phyloP scores from a whole-genome alignment of 2,797 vertebrate species.

The Chrosomus eos region DNA sequence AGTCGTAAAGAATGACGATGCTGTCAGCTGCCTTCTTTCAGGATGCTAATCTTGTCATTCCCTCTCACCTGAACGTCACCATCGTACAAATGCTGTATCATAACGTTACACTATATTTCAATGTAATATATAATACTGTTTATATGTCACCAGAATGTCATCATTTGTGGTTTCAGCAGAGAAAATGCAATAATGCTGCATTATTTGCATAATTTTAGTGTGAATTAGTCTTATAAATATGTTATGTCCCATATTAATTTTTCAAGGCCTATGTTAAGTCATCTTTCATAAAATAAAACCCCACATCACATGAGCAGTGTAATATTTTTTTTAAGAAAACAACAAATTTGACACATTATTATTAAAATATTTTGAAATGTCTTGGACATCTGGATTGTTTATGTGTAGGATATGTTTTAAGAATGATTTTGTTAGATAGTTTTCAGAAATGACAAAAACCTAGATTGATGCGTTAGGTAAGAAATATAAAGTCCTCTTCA shows the following conservation, averaged over 20 bases:
- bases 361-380: conserved; percentile 14
- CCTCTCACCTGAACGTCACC: conserved; percentile 67
- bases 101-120: conserved; percentile 65
- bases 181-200: conserved; percentile 69
- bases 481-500: conserved; percentile 1
- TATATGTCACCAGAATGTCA: conserved; percentile 66
- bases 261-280: conserved; percentile 49
- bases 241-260: conserved; percentile 46
- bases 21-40: conserved; percentile 46
- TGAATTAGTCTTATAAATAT: conserved; percentile 63
- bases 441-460: neutral
- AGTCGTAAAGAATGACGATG: conserved; percentile 78
- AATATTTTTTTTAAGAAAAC: neutral
- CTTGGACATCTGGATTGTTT: neutral
- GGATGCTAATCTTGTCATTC: conserved; percentile 71
- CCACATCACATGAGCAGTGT: conserved; percentile 22
- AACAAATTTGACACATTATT: neutral
- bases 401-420: neutral
- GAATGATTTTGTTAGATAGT: neutral
- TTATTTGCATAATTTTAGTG: conserved; percentile 66
- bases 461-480: conserved; percentile 1
- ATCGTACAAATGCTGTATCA: conserved; percentile 65
- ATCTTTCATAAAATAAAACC: conserved; percentile 61
- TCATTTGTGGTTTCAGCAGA: conserved; percentile 61
- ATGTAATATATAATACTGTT: conserved; percentile 75